Evolutionary conservation across 2,113 vertebrate genomes (phyloP), one percentile per base, ranked within the genome.

Genomic region (Lasiurus cinereus): DNA sequence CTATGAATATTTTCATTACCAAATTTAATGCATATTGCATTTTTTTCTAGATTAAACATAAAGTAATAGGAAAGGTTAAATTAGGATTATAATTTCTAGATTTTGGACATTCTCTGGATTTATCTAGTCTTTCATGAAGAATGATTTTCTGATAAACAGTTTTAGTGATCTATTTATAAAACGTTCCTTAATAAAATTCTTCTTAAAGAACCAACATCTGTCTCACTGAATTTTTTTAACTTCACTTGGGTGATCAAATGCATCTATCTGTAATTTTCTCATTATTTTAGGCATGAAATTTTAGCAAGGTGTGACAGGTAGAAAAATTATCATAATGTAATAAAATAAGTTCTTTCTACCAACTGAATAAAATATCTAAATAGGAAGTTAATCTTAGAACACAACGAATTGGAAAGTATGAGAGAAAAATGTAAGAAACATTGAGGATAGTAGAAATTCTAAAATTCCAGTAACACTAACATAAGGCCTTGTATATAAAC

Each of bases 221-320:
- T 6, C 24, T 82, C 11, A 43, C 11, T 46, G 36, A 4, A 82
- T 62, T 24, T 80, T 16, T 87, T 90, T 33, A 54, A 43, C 29
- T 87, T 83, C 12, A 46, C 56, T 86, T 90, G 80, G 87, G 3
- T 91, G 29, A 93, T 8, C 2, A 13, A 80, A 78, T 31, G 1
- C 12, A 88, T 74, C n/a, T 43, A 90, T 8, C 3, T 84, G 6
- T 36, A 87, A 84, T 77, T 91, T 83, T 3, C 13, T 80, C 66
- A 92, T 72, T 92, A 94, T 74, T 92, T 92, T n/a, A 84, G 12
- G 43, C 6, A 83, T 39, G 11, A 87, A 94, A 46, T 59, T 77
- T 77, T 94, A 90, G 31, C 27, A 89, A 27, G 48, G 24, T 8
- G 64, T 78, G 70, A 14, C 1, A 48, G 5, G 43, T 74, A 89